phyloP scores from a whole-genome alignment of 2,888 invertebrate species.

The Conchocele bisecta region DNA sequence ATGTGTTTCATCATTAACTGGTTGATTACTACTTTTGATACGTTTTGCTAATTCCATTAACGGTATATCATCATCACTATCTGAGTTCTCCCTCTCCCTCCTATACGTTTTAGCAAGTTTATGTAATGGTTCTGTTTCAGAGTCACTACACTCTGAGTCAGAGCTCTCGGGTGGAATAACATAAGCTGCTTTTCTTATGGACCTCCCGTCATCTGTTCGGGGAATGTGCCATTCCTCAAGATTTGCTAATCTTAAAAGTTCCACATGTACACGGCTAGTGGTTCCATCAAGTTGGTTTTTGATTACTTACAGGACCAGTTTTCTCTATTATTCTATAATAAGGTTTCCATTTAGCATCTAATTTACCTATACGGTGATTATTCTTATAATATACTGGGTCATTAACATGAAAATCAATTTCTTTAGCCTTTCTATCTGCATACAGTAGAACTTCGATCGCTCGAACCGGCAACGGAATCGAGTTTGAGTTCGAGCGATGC shows the following conservation, averaged over 20 bases:
- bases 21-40: background rate
- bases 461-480: no score
- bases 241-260: background rate
- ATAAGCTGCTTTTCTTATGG: background rate
- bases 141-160: conserved; percentile 1
- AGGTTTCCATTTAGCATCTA: background rate
- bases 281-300: conserved; percentile 1
- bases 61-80: conserved; percentile 1
- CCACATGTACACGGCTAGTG: background rate
- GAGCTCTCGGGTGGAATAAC: conserved; percentile 3
- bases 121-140: background rate
- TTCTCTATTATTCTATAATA: conserved; percentile 5
- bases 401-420: background rate
- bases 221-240: background rate
- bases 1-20: background rate
- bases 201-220: background rate
- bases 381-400: background rate
- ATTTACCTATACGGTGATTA: background rate
- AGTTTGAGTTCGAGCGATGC: no score
- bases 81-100: background rate
- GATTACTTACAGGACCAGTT: conserved; percentile 1
- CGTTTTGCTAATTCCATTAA: background rate
- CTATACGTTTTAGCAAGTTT: background rate
- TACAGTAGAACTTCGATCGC: no score
- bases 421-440: background rate